These are phyloP conservation scores for Halcyon malimbica DNA, from an alignment of 2,113 vertebrate genomes.

Conservation along the genomic window DNA sequence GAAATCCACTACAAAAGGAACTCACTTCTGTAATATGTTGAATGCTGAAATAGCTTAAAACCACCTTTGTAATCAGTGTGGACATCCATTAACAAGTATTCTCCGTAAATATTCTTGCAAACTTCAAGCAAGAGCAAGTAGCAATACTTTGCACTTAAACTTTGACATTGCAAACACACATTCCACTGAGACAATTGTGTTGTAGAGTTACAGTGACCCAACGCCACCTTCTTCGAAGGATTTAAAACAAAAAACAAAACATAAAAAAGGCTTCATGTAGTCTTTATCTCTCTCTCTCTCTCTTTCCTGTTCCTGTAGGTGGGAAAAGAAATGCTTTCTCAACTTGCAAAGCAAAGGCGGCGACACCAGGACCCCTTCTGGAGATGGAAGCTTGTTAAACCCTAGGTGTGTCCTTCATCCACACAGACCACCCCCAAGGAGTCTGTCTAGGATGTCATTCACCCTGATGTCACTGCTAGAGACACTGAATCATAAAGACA, in stretches of 20 bases:
- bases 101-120: neutral
- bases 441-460: slow-evolving; percentile 69
- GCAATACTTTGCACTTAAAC: neutral
- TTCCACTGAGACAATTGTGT: neutral
- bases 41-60: neutral
- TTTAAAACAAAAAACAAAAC: neutral
- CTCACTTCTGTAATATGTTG: neutral
- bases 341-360: slow-evolving; percentile 95
- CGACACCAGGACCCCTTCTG: slow-evolving; percentile 92
- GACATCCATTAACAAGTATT: neutral
- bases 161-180: neutral
- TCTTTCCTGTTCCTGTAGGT: slow-evolving; percentile 74
- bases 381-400: slow-evolving; percentile 99
- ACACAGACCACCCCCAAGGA: slow-evolving; percentile 70
- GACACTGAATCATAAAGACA: slow-evolving; percentile 82
- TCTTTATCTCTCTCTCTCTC: neutral
- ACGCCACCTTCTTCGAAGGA: neutral
- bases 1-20: neutral
- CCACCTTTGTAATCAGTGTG: neutral
- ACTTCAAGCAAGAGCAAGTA: neutral
- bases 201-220: neutral
- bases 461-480: slow-evolving; percentile 79
- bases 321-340: slow-evolving; percentile 93
- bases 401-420: slow-evolving; percentile 77
- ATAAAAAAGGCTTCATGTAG: neutral